Conservation (phyloP, 1,140 invertebrate genomes). For the Orchestia grillus region DNA sequence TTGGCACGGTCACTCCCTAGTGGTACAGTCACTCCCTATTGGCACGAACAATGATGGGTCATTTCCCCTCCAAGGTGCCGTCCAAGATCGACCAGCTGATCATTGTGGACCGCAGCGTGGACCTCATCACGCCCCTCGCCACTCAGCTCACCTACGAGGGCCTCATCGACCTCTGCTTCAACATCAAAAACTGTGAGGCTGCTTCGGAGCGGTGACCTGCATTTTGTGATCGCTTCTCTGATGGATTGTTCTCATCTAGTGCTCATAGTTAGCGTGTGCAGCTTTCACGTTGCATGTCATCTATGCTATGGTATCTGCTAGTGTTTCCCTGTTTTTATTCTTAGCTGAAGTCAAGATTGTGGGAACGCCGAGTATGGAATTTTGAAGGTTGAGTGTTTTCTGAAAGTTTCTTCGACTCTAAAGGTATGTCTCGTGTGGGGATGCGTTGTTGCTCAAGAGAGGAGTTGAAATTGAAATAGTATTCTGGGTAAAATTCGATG, state of each 20-base stretch:
- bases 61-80: conserved; percentile 76
- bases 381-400: too few species aligned
- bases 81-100: conserved; percentile 89
- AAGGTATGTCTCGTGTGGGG: too few species aligned
- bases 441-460: too few species aligned
- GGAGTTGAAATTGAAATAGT: too few species aligned
- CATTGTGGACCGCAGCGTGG: conserved; percentile 88
- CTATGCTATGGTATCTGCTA: too few species aligned
- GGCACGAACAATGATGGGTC: conserved; percentile 66
- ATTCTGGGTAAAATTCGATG: too few species aligned
- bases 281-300: too few species aligned
- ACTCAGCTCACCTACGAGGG: conserved; percentile 98
- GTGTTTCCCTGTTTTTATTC: too few species aligned
- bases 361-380: too few species aligned
- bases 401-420: too few species aligned
- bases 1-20: too few species aligned
- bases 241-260: neutral
- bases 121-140: conserved; percentile 91
- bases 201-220: neutral
- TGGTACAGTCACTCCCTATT: neutral
- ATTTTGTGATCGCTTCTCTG: neutral
- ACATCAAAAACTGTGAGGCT: conserved; percentile 79
- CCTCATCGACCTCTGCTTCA: conserved; percentile 92
- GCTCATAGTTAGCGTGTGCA: neutral
- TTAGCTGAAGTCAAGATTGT: too few species aligned